Evolutionary conservation across 2,888 invertebrate genomes (phyloP), one percentile per base, ranked within the genome.

Genomic region (Eupithecia subumbrata): DNA sequence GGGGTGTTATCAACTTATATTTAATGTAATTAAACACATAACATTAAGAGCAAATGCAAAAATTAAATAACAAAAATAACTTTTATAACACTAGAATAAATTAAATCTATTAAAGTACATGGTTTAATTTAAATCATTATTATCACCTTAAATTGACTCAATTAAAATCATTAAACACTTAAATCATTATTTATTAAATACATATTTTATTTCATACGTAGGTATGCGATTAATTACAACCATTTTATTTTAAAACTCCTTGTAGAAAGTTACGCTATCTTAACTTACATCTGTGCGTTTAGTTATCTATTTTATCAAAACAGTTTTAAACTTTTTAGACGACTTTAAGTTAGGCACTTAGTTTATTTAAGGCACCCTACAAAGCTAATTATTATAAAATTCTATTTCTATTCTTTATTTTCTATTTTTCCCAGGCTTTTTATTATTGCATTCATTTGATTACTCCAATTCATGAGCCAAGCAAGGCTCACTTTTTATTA

Each of bases 71-170:
- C 76, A 78, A 79, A 76, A 74, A 82, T 80, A 83, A 68, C 72
- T 73, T 75, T 79, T 78, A 78, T 78, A 83, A 40, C 66, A 84
- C 83, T 85, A 86, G 82, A 83, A 83, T 80, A 84, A 85, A 82
- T 86, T 85, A 82, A 80, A 84, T 78, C 83, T 82, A 82, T 78
- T 80, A 79, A 78, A 81, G 70, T 79, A 80, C 79, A 69, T 75
- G 22, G 43, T 74, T 75, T 73, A 73, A 40, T 72, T 78, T 73
- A 78, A 67, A 67, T 40, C 66, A 78, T 77, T 60, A 78, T 79
- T 81, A 80, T 81, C 79, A 80, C 79, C 78, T 76, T 79, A 80
- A 71, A 81, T 81, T 80, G 79, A 81, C 81, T 80, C 77, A 77
- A 72, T 73, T 60, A 77, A 73, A 66, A 76, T 71, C 69, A 78